These are phyloP conservation scores for Hybos culiciformis DNA, from an alignment of 2,888 invertebrate genomes.

Conservation along the genomic window DNA sequence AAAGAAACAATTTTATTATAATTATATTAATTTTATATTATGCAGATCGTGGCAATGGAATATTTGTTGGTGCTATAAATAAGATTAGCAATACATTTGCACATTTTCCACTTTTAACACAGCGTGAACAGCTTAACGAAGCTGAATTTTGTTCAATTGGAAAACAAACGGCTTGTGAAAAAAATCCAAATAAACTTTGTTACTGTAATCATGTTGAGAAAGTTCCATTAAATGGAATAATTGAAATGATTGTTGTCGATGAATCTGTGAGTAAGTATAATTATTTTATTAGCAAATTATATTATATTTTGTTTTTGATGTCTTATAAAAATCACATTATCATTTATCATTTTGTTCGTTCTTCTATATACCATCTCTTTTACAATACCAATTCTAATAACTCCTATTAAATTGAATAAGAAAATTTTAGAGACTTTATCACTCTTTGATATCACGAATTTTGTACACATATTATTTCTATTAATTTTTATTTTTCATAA, in stretches of 20 bases:
- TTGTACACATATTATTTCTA: no score
- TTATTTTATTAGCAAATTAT: background rate
- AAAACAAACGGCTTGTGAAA: constrained; percentile 17
- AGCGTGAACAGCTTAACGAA: constrained; percentile 32
- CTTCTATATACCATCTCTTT: background rate
- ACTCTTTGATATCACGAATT: no score
- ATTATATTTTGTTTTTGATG: no score
- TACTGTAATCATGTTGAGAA: constrained; percentile 23
- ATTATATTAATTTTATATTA: background rate
- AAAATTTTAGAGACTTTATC: no score
- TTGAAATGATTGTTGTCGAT: constrained; percentile 29
- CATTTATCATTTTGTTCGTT: background rate
- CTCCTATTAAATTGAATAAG: no score
- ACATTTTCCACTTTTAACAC: constrained; percentile 62
- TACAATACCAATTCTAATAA: background rate
- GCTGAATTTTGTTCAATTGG: constrained; percentile 22
- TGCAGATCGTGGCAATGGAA: constrained; percentile 18
- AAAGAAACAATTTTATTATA: no score
- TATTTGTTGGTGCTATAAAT: constrained; percentile 43
- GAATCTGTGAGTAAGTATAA: constrained; percentile 22
- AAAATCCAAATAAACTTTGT: constrained; percentile 16
- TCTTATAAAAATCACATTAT: background rate
- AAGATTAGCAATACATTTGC: constrained; percentile 65
- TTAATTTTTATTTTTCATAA: constrained; percentile 15
- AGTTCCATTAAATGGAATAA: constrained; percentile 18